Conservation (phyloP, 1,140 invertebrate genomes). For the Nixonia krombeini region DNA sequence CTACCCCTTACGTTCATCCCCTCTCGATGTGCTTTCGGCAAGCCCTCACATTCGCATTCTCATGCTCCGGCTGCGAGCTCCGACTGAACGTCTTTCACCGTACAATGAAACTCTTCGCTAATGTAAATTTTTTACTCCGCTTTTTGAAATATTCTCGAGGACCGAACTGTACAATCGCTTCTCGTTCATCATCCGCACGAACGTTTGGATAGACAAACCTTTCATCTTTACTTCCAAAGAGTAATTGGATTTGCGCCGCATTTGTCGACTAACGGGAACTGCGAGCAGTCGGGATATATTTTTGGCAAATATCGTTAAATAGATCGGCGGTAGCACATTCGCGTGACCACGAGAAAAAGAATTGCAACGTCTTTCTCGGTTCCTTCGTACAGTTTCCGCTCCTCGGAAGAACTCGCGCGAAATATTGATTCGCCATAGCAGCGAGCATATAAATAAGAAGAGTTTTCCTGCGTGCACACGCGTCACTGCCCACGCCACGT, state of each 20-base stretch:
- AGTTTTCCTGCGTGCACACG: slow-evolving; percentile 71
- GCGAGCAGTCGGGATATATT: no score
- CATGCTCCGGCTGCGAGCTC: slow-evolving; percentile 39
- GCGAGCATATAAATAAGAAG: slow-evolving; percentile 69
- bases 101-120: slow-evolving; percentile 13
- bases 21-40: slow-evolving; percentile 19
- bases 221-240: no score
- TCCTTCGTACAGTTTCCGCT: not conserved
- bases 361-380: no score
- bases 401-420: slow-evolving; percentile 53
- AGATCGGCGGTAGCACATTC: no score
- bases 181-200: not conserved
- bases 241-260: no score
- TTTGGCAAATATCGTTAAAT: no score
- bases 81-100: slow-evolving; percentile 33
- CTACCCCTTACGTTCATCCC: slow-evolving; percentile 32
- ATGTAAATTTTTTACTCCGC: not conserved
- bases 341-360: no score
- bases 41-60: slow-evolving; percentile 19
- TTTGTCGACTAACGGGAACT: no score
- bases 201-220: no score
- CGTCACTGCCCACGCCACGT: slow-evolving; percentile 66
- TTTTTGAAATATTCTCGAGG: not conserved
- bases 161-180: not conserved
- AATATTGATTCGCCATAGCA: slow-evolving; percentile 66